Evolutionary conservation across 2,888 invertebrate genomes (phyloP), one percentile per base, ranked within the genome.

Genomic region (Pardosa pseudoannulata): DNA sequence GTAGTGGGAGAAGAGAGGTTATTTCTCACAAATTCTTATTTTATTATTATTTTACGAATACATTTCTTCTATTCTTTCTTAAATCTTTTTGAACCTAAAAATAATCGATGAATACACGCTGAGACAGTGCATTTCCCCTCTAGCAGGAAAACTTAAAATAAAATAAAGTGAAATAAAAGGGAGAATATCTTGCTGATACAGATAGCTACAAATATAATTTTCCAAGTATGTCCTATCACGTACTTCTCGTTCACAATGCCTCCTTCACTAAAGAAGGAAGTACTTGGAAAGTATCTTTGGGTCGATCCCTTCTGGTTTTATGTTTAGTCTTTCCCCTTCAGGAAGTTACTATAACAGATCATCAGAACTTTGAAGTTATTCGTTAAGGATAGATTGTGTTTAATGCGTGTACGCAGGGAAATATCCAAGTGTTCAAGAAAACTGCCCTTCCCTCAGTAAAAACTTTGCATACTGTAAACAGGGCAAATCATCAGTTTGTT

Each of bases 171-270:
- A 23, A 56, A 23, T 23, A 56, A 56, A 56, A 23, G 23, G 23
- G 36, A 36, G 36, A 56, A 23, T 56, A 56, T 56, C 56, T 56
- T 56, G 56, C 56, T 56, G 56, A 56, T 56, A 56, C 56, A 56
- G 56, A 56, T 56, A 56, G 56, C 56, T 56, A 23, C 56, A 56
- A 56, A 56, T 56, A 56, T 56, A 56, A 56, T 56, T 56, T 56
- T 56, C 56, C 11, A 56, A 56, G 56, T 56, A 56, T 56, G 23
- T 56, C 23, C 23, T 23, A n/a, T 56, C 56, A 23, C 56, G 56
- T 56, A 56, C 23, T 56, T 23, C 23, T 23, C 56, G 23, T 23
- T 56, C 56, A 56, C 56, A 56, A 56, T 56, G 56, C 56, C 56
- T 56, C 11, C 56, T 56, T 56, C 56, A 56, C 5, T 56, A 19